Evolutionary conservation across 2,113 vertebrate genomes (phyloP), one percentile per base, ranked within the genome.

Genomic region (Neolamprologus tretocephalus): DNA sequence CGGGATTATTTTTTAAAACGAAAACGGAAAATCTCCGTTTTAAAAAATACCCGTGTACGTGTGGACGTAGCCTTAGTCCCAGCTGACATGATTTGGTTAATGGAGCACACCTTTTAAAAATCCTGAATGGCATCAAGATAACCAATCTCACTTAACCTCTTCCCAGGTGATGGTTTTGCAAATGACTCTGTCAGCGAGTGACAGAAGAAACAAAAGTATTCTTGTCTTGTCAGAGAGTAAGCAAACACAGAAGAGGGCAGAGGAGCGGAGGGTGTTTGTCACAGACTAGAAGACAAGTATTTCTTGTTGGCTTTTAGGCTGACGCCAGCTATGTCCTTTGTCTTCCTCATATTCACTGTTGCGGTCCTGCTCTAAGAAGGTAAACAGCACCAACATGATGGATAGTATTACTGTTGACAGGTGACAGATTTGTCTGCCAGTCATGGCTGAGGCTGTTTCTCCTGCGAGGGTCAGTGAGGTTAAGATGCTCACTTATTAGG

Each of bases 341-440:
- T 54, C 5, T 45, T 71, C 26, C 68, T 57, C 58, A 2, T 16
- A 21, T 16, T 19, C 37, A 11, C 37, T 19, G 80, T 83, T 26
- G 79, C 80, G 1, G 49, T 35, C 49, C 14, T 57, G 54, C 57
- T 53, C 26, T 66, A 51, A 19, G 10, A 35, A 73, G 51, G 85
- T 86, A 31, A 82, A 84, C 54, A n/a, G 55, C 51, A 19, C 4
- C 61, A 53, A 33, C 45, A 78, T 55, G 86, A 89, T 49, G 79
- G 85, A 87, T 13, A 21, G 49, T 4, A 12, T 82, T 80, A 21
- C 42, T 63, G 73, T 45, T 71, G 88, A 89, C 89, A 86, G 85
- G 33, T 8, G 23, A 73, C 83, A 83, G 23, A 85, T 87, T 71
- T 1, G 13, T 13, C 91, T 92, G 89, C 66, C 85, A 68, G 66